phyloP scores from a whole-genome alignment of 2,113 vertebrate genomes.

The Brachirus orientalis region DNA sequence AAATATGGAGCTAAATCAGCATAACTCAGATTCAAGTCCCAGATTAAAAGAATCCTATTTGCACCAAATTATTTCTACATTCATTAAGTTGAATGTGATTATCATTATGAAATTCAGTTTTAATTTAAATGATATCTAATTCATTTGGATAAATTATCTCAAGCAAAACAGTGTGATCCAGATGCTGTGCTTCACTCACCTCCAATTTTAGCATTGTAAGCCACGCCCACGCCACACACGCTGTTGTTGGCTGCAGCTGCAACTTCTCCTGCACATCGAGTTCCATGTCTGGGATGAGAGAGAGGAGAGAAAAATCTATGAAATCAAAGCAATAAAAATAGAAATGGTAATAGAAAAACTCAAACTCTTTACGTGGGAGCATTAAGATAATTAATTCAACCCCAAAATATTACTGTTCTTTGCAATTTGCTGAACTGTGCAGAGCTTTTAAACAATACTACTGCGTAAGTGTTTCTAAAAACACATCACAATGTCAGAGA shows the following conservation, averaged over 20 bases:
- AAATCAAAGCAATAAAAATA: not conserved
- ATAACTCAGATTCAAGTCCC: not conserved
- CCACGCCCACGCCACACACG: slow-evolving; percentile 93
- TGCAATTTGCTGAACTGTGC: slow-evolving; percentile 8
- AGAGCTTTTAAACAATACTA: slow-evolving; percentile 23
- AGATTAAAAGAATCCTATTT: slow-evolving; percentile 1
- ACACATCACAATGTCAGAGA: too few relatives aligned
- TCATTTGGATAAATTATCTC: too few relatives aligned
- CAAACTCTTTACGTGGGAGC: too few relatives aligned
- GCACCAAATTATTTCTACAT: not conserved
- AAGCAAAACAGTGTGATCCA: not conserved
- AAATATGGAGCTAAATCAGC: slow-evolving; percentile 13
- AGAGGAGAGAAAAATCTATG: slow-evolving; percentile 1
- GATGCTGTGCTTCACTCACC: slow-evolving; percentile 76
- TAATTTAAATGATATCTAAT: not conserved
- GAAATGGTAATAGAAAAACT: not conserved
- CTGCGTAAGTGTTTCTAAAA: slow-evolving; percentile 28
- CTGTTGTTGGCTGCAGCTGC: slow-evolving; percentile 93
- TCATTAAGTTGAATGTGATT: too few relatives aligned
- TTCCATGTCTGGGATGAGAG: slow-evolving; percentile 86
- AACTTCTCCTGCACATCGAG: slow-evolving; percentile 94
- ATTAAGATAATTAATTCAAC: not conserved
- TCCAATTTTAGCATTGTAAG: slow-evolving; percentile 94
- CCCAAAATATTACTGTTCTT: not conserved
- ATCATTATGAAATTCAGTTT: slow-evolving; percentile 1